Conservation (phyloP, 2,888 invertebrate species). For the Andrena chrysosceles region DNA sequence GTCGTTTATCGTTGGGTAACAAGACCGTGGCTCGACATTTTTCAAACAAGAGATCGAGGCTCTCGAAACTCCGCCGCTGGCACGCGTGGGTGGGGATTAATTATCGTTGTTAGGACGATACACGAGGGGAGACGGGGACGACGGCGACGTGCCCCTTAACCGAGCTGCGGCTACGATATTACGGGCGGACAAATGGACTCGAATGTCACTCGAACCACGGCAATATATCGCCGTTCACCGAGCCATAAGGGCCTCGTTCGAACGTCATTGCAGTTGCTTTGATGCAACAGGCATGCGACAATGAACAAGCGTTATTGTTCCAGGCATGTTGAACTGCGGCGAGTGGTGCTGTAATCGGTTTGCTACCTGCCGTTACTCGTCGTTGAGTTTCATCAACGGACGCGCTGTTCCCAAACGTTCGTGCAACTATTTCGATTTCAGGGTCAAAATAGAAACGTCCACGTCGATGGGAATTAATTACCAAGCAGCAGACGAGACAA, state of each 20-base stretch:
- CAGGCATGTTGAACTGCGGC: conserved; percentile 59
- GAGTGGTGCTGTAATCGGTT: conserved; percentile 50
- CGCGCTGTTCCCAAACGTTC: not conserved
- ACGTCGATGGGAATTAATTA: too few relatives aligned
- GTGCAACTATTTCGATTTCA: not conserved
- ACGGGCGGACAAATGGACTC: conserved; percentile 51
- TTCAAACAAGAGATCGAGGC: not conserved
- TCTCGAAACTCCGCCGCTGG: not conserved
- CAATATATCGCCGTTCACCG: conserved; percentile 43
- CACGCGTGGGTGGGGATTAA: conserved; percentile 25
- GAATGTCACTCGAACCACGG: conserved; percentile 49
- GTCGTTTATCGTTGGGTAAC: conserved; percentile 16
- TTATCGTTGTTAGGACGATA: conserved; percentile 33
- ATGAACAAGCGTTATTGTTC: conserved; percentile 67
- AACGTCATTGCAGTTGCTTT: conserved; percentile 41
- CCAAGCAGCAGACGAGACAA: not conserved
- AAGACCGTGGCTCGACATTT: conserved; percentile 7
- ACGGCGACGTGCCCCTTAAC: conserved; percentile 29
- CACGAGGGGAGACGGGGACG: not conserved
- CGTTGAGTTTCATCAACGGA: not conserved
- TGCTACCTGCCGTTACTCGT: conserved; percentile 15
- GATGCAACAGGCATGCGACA: conserved; percentile 69
- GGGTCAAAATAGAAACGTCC: too few relatives aligned
- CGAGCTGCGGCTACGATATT: conserved; percentile 44
- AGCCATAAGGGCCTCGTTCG: conserved; percentile 44